Base-by-base conservation (phyloP, 1,140 invertebrate genomes). In the Drosophila burlai region DNA sequence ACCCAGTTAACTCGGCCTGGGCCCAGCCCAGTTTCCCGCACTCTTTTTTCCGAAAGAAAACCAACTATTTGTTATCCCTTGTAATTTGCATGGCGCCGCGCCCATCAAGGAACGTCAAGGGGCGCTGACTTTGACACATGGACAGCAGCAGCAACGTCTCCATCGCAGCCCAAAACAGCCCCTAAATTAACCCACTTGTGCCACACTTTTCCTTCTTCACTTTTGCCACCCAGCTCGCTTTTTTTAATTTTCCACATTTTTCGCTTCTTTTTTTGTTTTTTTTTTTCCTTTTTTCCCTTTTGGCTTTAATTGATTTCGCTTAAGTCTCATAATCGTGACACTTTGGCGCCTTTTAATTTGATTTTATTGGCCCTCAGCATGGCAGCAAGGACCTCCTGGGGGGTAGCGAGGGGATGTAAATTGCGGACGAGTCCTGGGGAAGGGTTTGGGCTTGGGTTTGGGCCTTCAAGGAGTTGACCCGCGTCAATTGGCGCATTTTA, bases 321-420 rank as follows among this genome's bases (percentile, higher is more conserved):
- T 89, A 90, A 80, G 85, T 84, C 84, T 81, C 84, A 90, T 89
- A 89, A 89, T 89, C 84, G 84, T 90, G 84, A 89, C 84, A 89
- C 84, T 89, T 89, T 89, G 84, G 84, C 84, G 84, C 85, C 84
- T 89, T 90, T 89, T 89, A 89, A 89, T 89, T 89, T 90, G 85
- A 89, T 89, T 89, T 89, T 90, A 89, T 89, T 89, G 85, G 85
- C 75, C 85, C 74, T 90, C 81, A 69, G 72, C 81, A 84, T 90
- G 84, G 68, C 77, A 89, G 65, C 18, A 15, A 26, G 31, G n/a
- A 38, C 24, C 31, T 29, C 31, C 34, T 9, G 15, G 4, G 10
- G 34, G 13, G 7, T 29, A 10, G 26, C 16, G 46, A 9, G 38
- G n/a, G 55, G 18, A n/a, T 36, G 38, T 49, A 45, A 58, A 34